These are phyloP conservation scores for Agapostemon virescens DNA, from an alignment of 2,888 invertebrate genomes.

Conservation along the genomic window DNA sequence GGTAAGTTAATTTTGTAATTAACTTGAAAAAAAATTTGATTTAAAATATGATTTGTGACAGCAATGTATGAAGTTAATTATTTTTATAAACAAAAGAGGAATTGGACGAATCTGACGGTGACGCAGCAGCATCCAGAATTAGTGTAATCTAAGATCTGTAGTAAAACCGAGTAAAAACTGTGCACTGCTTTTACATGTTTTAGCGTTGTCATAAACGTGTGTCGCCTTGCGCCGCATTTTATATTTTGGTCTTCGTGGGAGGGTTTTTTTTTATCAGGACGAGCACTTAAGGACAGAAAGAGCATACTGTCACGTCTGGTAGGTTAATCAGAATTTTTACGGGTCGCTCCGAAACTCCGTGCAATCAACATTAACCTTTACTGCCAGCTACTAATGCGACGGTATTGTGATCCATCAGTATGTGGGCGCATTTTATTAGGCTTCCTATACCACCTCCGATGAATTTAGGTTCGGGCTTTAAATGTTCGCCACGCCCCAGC, in stretches of 20 bases:
- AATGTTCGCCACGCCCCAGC: slow-evolving; percentile 48
- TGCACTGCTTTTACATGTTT: slow-evolving; percentile 25
- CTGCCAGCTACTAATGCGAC: slow-evolving; percentile 62
- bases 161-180: background rate
- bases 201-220: slow-evolving; percentile 39
- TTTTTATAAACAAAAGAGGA: background rate
- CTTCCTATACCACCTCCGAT: slow-evolving; percentile 40
- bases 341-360: slow-evolving; percentile 58
- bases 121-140: background rate
- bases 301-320: slow-evolving; percentile 62
- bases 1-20: no score
- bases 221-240: slow-evolving; percentile 34
- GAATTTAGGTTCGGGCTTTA: slow-evolving; percentile 41
- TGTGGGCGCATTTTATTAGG: slow-evolving; percentile 65
- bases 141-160: background rate
- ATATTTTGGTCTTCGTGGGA: slow-evolving; percentile 46
- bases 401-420: slow-evolving; percentile 62
- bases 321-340: slow-evolving; percentile 68
- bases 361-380: slow-evolving; percentile 70
- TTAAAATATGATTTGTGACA: no score
- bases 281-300: slow-evolving; percentile 28
- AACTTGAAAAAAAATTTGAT: no score
- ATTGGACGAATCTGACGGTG: background rate
- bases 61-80: background rate
- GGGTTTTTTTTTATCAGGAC: slow-evolving; percentile 38